Conservation (phyloP, 2,888 invertebrate species). For the Meliscaeva auricollis region DNA sequence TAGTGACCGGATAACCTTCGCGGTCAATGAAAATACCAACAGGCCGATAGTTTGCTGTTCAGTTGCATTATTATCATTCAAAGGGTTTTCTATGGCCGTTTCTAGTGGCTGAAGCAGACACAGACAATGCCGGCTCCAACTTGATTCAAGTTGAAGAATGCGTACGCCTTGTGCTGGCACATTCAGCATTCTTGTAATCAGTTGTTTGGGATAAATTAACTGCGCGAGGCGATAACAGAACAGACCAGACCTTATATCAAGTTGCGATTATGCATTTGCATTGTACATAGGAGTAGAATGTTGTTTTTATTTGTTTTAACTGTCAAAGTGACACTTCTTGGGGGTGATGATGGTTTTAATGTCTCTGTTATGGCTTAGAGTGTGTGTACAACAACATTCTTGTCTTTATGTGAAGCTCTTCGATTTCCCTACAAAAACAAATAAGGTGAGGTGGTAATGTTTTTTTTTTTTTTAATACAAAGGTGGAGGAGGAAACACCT, state of each 20-base stretch:
- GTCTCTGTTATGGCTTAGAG: constrained; percentile 38
- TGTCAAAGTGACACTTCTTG: constrained; percentile 37
- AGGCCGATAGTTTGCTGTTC: background rate
- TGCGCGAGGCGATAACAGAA: constrained; percentile 51
- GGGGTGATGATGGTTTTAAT: constrained; percentile 13
- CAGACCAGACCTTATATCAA: constrained; percentile 29
- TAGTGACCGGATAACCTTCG: constrained; percentile 72
- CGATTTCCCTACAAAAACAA: too few relatives aligned
- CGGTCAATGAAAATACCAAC: constrained; percentile 35
- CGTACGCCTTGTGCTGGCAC: constrained; percentile 29
- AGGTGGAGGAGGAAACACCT: background rate
- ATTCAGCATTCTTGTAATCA: constrained; percentile 34
- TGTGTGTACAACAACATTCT: constrained; percentile 12
- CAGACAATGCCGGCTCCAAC: background rate
- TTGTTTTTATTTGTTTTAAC: constrained; percentile 38
- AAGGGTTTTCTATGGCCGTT: constrained; percentile 38
- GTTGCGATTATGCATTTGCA: constrained; percentile 17
- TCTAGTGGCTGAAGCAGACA: too few relatives aligned
- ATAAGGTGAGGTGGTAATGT: background rate
- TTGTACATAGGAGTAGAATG: constrained; percentile 14
- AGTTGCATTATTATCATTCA: constrained; percentile 37
- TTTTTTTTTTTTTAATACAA: too few relatives aligned
- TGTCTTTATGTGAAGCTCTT: constrained; percentile 6
- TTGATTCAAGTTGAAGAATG: constrained; percentile 24
- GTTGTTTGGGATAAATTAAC: constrained; percentile 50